phyloP scores from a whole-genome alignment of 2,888 invertebrate genomes.

The Torymus auratus region DNA sequence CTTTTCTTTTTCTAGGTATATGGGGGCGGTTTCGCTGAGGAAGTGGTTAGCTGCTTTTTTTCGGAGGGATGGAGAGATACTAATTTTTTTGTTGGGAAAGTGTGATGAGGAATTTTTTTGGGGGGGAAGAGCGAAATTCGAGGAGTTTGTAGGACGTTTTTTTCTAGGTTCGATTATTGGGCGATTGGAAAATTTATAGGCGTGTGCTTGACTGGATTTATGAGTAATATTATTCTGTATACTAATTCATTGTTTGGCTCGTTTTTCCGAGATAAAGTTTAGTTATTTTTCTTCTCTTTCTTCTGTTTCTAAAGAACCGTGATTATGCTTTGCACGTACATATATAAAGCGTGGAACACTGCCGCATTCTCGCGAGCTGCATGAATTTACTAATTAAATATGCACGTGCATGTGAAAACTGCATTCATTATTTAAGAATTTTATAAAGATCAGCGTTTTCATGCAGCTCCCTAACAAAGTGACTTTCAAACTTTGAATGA shows the following conservation, averaged over 20 bases:
- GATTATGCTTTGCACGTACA: conserved; percentile 10
- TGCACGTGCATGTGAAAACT: neutral
- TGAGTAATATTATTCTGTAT: no score
- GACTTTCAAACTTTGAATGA: no score
- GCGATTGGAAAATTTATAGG: no score
- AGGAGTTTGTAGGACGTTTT: neutral
- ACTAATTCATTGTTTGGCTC: no score
- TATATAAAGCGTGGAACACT: neutral
- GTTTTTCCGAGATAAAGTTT: no score
- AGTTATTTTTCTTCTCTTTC: neutral
- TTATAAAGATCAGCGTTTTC: no score
- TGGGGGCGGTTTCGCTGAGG: no score
- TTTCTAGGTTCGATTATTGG: neutral
- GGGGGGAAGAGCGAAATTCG: neutral
- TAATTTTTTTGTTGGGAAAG: neutral
- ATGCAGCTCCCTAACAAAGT: no score
- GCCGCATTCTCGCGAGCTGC: conserved; percentile 5
- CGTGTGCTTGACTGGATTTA: no score
- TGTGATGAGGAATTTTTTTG: conserved; percentile 1
- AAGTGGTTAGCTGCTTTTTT: neutral
- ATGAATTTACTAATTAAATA: conserved; percentile 26
- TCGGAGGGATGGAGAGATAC: neutral
- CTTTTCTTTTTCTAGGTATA: conserved; percentile 4
- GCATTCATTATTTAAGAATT: neutral
- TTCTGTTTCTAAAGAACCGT: neutral